Evolutionary conservation across 2,797 vertebrate genomes (phyloP).

Genomic region (Onychomys leucogaster): DNA sequence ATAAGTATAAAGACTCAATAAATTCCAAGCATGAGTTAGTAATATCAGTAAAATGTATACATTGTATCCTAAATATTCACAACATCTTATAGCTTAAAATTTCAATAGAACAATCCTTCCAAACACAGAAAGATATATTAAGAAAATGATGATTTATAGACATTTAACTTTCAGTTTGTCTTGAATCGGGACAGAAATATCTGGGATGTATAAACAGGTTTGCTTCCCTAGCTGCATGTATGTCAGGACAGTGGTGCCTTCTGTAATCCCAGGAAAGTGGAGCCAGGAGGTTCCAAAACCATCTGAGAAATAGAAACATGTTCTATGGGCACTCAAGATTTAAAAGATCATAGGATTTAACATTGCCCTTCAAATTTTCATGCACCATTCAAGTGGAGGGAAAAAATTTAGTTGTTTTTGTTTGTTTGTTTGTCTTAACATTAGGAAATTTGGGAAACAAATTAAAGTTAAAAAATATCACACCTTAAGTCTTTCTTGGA

Average conservation of each 20-base stretch:
- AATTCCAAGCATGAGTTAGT: background rate
- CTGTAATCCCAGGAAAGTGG: background rate
- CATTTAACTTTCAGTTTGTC: background rate
- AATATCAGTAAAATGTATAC: background rate
- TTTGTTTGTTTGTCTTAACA: background rate
- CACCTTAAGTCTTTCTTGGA: background rate
- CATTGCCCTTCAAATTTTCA: background rate
- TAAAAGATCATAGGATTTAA: background rate
- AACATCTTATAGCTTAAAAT: background rate
- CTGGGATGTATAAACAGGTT: background rate
- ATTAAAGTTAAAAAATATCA: background rate
- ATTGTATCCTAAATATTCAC: background rate
- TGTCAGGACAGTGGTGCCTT: too few species aligned
- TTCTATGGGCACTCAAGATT: background rate
- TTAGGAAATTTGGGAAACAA: conserved; percentile 35
- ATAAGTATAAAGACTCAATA: background rate
- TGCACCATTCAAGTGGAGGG: background rate
- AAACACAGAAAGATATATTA: background rate
- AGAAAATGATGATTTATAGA: background rate
- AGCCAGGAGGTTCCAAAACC: background rate
- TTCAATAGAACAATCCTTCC: background rate
- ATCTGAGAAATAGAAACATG: background rate
- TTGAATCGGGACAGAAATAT: background rate
- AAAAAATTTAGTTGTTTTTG: background rate
- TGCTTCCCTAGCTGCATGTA: background rate